Evolutionary conservation across 2,888 invertebrate genomes (phyloP).

Genomic region (Pelosia muscerda): DNA sequence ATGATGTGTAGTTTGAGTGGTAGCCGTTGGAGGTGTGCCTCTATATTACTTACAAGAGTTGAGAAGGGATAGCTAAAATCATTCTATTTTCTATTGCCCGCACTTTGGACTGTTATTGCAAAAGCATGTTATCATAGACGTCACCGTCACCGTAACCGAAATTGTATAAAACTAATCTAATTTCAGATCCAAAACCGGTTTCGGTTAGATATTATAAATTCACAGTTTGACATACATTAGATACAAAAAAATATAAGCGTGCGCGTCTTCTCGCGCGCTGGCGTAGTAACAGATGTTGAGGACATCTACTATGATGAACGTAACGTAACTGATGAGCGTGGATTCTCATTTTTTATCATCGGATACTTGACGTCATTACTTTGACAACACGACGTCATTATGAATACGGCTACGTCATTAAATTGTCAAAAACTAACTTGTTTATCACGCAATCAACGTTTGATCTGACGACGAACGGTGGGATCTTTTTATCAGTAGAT

Average conservation of each 20-base stretch:
- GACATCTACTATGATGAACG: not conserved
- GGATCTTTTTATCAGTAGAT: not conserved
- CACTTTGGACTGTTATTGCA: not conserved
- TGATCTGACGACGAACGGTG: not conserved
- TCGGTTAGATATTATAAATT: not conserved
- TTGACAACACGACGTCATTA: not conserved
- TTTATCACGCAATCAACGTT: not conserved
- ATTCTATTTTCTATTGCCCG: not conserved
- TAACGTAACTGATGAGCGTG: not conserved
- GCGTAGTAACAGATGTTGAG: not conserved
- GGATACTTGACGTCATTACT: not conserved
- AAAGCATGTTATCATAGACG: not conserved
- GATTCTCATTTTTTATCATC: not conserved
- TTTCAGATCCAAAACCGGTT: not conserved
- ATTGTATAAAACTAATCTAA: conserved; percentile 1
- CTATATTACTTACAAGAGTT: not conserved
- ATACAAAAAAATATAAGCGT: not conserved
- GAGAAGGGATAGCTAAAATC: not conserved
- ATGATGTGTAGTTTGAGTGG: too few species aligned
- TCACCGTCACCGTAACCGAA: not conserved
- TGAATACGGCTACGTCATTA: not conserved
- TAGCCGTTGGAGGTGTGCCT: too few species aligned
- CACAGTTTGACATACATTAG: not conserved
- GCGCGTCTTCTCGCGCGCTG: not conserved
- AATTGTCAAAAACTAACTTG: not conserved